A percentile compares a stretch with the other conserved stretches of the same genome.
Conservation (phyloP, 2,797 vertebrate species). For the Carcharodon carcharias region DNA sequence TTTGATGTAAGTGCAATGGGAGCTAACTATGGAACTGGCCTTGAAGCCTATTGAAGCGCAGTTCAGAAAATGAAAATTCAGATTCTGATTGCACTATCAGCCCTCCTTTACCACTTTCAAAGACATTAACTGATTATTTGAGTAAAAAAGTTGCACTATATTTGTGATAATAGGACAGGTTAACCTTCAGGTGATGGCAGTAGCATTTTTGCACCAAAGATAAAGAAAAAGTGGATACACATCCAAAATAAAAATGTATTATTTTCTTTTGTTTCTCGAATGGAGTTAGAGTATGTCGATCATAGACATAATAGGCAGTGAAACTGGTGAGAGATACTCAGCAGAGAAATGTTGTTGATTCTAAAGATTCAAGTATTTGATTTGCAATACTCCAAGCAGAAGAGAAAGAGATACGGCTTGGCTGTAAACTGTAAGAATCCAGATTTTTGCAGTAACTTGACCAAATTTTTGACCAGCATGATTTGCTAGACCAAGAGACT, state of each 20-base stretch:
- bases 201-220: neutral
- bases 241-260: neutral
- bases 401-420: neutral
- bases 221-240: neutral
- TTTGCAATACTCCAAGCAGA: neutral
- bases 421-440: too few relatives aligned
- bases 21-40: neutral
- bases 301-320: neutral
- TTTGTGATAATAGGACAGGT: neutral
- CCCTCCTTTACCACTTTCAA: neutral
- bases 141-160: neutral
- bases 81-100: neutral
- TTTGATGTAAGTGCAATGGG: neutral
- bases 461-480: too few relatives aligned
- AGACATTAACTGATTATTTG: neutral
- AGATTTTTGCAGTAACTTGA: too few relatives aligned
- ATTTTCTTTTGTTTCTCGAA: neutral
- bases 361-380: neutral
- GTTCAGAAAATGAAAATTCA: neutral
- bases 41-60: neutral
- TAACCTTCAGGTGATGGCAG: neutral
- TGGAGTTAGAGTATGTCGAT: too few relatives aligned
- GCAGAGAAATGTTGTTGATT: neutral
- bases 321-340: neutral
- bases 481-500: too few relatives aligned